Percentiles rank a stretch among this genome's conserved stretches.
phyloP scores from a whole-genome alignment of 2,113 vertebrate species.

The Campylorhamphus procurvoides region DNA sequence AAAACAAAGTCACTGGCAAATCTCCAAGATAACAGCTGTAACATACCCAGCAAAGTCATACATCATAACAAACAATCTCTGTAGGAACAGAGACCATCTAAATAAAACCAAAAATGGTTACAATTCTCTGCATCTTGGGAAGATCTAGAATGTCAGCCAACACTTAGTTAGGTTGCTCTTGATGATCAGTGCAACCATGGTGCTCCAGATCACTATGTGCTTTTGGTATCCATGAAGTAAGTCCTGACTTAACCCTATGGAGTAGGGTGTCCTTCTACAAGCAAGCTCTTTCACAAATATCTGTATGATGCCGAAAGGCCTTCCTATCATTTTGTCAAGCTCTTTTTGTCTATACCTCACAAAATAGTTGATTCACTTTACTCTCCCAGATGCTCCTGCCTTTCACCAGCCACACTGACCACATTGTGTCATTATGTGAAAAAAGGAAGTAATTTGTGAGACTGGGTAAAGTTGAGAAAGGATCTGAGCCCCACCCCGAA shows the following conservation, averaged over 20 bases:
- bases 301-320: not conserved
- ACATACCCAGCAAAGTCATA: not conserved
- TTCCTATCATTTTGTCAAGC: not conserved
- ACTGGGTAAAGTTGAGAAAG: not conserved
- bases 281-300: not conserved
- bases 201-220: not conserved
- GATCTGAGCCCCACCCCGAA: not conserved
- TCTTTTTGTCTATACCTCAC: not conserved
- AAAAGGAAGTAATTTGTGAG: not conserved
- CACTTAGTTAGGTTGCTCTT: not conserved
- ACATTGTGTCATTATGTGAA: not conserved
- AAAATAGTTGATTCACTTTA: not conserved
- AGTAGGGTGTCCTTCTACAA: not conserved
- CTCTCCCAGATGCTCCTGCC: not conserved
- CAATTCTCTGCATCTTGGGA: not conserved
- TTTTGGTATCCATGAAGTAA: not conserved
- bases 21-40: conserved; percentile 9
- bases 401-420: not conserved
- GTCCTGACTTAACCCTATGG: not conserved
- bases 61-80: not conserved
- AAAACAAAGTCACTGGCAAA: not conserved
- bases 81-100: not conserved
- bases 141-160: not conserved
- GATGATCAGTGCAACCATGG: not conserved
- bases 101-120: not conserved